Conservation (phyloP, 2,797 vertebrate species). For the Cheirogaleus major region DNA sequence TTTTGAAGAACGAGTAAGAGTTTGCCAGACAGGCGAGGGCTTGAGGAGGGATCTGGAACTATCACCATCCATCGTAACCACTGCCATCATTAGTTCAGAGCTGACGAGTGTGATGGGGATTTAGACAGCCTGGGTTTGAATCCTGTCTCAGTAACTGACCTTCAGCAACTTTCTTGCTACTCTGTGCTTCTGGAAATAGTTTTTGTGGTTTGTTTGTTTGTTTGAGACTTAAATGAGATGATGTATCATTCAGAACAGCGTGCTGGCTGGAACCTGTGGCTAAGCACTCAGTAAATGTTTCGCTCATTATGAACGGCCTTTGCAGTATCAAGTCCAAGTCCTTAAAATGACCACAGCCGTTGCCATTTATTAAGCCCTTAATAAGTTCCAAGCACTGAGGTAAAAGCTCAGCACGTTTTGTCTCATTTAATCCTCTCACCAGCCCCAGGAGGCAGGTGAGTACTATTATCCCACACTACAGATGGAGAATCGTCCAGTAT, state of each 20-base stretch:
- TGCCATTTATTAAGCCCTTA: background rate
- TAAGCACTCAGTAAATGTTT: background rate
- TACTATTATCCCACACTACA: background rate
- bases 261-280: background rate
- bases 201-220: background rate
- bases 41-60: background rate
- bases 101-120: background rate
- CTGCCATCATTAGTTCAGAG: background rate
- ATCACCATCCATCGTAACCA: background rate
- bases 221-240: slow-evolving; percentile 9
- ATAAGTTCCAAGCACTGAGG: background rate
- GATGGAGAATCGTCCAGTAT: background rate
- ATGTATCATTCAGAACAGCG: background rate
- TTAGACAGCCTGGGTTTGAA: background rate
- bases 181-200: background rate
- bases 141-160: background rate
- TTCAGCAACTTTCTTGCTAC: background rate
- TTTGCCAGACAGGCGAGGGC: background rate
- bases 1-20: slow-evolving; percentile 19
- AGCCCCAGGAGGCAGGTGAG: background rate
- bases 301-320: slow-evolving; percentile 5
- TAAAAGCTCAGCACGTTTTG: background rate
- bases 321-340: background rate
- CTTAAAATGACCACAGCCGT: background rate
- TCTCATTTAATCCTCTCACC: background rate